Evolutionary conservation across 2,797 vertebrate species (phyloP).

Genomic region (Myiotriccus ornatus): DNA sequence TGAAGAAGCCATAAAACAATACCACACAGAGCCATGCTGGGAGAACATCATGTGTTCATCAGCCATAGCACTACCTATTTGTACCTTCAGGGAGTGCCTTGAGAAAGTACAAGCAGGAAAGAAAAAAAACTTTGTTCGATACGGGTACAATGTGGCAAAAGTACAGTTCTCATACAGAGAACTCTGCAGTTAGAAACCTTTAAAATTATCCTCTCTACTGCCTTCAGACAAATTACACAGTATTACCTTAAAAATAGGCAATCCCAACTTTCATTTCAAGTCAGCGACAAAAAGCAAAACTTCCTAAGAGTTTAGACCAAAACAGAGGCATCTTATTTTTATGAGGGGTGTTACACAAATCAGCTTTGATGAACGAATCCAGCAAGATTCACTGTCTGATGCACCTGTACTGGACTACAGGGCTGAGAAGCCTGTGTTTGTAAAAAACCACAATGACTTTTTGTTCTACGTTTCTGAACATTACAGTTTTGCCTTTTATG

Average conservation of each 20-base stretch:
- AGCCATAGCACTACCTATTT: background rate
- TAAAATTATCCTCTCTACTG: background rate
- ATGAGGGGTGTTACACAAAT: background rate
- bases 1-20: background rate
- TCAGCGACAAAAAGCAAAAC: background rate
- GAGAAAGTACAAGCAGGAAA: background rate
- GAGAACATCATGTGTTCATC: background rate
- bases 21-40: background rate
- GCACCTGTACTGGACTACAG: background rate
- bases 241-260: background rate
- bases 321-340: background rate
- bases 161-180: background rate
- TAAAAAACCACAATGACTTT: conserved; percentile 1
- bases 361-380: background rate
- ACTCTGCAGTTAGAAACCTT: background rate
- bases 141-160: background rate
- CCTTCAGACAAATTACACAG: background rate
- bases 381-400: background rate
- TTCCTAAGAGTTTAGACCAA: background rate
- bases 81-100: background rate
- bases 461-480: background rate
- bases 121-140: background rate
- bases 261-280: background rate
- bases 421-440: background rate
- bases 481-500: background rate